phyloP scores from a whole-genome alignment of 2,797 vertebrate genomes.

The Diglossa cyanea region DNA sequence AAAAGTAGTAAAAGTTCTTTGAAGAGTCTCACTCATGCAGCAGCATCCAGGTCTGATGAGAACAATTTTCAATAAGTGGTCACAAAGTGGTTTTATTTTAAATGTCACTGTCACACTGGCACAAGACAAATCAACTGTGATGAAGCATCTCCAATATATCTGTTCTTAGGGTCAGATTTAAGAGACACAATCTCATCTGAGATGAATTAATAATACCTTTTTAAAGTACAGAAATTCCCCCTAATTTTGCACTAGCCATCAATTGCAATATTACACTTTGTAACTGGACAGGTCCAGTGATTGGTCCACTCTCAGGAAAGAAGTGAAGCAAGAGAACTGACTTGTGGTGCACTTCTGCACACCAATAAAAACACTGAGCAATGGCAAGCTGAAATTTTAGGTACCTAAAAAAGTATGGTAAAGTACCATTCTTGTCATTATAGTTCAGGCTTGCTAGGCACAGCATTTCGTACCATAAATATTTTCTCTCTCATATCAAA shows the following conservation, averaged over 20 bases:
- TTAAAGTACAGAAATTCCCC: not conserved
- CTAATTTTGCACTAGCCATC: not conserved
- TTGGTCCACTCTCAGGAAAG: not conserved
- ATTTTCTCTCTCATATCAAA: not conserved
- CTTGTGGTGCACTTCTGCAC: not conserved
- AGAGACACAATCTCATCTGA: not conserved
- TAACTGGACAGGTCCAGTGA: not conserved
- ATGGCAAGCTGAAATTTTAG: not conserved
- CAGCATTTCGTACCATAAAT: not conserved
- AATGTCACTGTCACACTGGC: constrained; percentile 28
- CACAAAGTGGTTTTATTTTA: constrained; percentile 59
- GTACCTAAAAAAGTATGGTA: not conserved
- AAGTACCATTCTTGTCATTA: not conserved
- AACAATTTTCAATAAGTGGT: constrained; percentile 33
- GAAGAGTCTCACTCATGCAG: constrained; percentile 21
- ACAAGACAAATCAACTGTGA: constrained; percentile 5
- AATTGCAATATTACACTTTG: not conserved
- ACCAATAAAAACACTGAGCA: not conserved
- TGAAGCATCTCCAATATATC: not conserved
- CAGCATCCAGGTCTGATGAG: constrained; percentile 27
- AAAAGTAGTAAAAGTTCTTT: constrained; percentile 15
- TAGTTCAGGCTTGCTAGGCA: not conserved
- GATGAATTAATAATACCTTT: not conserved
- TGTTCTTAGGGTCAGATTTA: not conserved
- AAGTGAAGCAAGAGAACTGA: not conserved